Evolutionary conservation across 2,888 invertebrate genomes (phyloP), one percentile per base, ranked within the genome.

Genomic region (Bembecia ichneumoniformis): DNA sequence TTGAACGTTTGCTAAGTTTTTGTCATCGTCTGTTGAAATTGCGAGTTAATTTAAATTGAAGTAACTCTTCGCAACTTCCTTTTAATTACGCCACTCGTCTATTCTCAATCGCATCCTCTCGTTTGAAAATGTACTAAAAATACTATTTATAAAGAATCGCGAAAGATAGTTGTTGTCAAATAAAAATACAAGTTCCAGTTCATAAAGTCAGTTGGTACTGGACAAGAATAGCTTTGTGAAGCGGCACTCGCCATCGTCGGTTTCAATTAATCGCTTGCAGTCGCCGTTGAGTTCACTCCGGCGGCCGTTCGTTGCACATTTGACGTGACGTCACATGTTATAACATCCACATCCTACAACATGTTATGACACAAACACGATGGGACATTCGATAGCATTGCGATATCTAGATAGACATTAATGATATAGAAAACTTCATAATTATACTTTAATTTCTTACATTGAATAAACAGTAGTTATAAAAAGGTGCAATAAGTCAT

Each of bases 1-100:
- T 70, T 59, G 56, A 54, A 54, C 61, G 64, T 71, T 68, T 60
- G 59, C 59, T 58, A 72, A 74, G 69, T 77, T 77, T 73, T 75
- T 74, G 74, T 68, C 64, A 64, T 59, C 52, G 60, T 61, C 51
- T 58, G 59, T 58, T 55, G 63, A 64, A 72, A 72, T 68, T 64
- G 63, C 63, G 56, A 66, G 69, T 72, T 68, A 68, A 71, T 69
- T 69, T 59, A 56, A 40, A 40, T 13, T 13, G 13, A n/a, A 40
- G 11, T 13, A 40, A 13, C 40, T 40, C 13, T 28, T 28, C 28
- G 9, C 11, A 40, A 59, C 54, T 52, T 54, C 62, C 62, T 58
- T 55, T 63, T 56, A 52, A 60, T 56, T 56, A 58, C 59, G 7
- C 10, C 51, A 53, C 49, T 45, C 49, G 44, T 40, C 2, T 40